Evolutionary conservation across 35 echinoderm and acorn worm species (phyloP), one percentile per base, ranked within the genome.

Genomic region (Apostichopus parvimensis): DNA sequence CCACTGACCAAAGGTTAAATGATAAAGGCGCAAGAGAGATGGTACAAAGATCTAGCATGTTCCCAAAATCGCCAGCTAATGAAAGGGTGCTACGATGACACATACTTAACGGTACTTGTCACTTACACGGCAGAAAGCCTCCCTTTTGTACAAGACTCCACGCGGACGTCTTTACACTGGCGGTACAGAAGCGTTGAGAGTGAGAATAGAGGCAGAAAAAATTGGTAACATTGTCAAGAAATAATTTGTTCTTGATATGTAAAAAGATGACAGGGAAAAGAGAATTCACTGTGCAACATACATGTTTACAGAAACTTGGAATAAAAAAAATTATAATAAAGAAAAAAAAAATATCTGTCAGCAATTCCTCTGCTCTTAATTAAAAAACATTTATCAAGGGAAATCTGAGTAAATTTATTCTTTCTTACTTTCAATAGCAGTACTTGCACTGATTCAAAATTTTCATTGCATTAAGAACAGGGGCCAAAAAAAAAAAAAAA

Each of bases 51-150:
- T 75, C 71, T 24, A 84, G 81, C 81, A 84, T 59, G 55, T 84
- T n/a, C 22, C 7, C 71, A 7, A 54, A 54, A 11, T 24, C 17
- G 24, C 81, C 23, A 24, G 81, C 81, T 84, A 54, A 84, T 56
- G 55, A 60, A 59, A 84, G 81, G 71, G 81, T 84, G 81, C 81
- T 84, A 84, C 81, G 24, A 84, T 84, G 81, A 84, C 21, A 84
- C 23, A 58, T 5, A 84, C 21, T 84, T 22, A 25, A 80, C 13
- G 9, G 71, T 75, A 75, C 71, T 5, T 53, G 81, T 88, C 61
- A 88, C 86, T 88, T 88, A 88, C 86, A 88, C 86, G 68, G 86
- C 86, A 88, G 86, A 88, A 88, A 88, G 60, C 68, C 60, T 88
- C 61, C 68, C 86, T 75, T 88, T 88, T 58, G 86, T 72, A 75